Conservation (phyloP, 2,797 vertebrate genomes). For the Chelidonichthys spinosus region DNA sequence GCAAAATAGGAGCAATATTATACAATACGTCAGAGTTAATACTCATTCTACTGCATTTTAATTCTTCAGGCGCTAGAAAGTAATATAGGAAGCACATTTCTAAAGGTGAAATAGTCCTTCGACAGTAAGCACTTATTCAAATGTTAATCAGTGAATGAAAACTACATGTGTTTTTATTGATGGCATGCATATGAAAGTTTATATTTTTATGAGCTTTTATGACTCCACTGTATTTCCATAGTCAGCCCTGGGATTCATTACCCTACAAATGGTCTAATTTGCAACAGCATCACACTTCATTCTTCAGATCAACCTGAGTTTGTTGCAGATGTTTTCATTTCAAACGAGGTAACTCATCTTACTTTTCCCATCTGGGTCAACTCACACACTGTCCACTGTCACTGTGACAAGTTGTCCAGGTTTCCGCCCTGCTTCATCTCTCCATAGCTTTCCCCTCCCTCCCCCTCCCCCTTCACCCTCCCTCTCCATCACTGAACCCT, state of each 20-base stretch:
- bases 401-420: conserved; percentile 17
- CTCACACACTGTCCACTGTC: conserved; percentile 2
- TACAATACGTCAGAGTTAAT: not conserved
- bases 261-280: not conserved
- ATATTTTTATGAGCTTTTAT: too few relatives aligned
- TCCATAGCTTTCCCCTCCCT: not conserved
- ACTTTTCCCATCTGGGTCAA: conserved; percentile 12
- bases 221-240: not conserved
- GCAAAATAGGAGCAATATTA: not conserved
- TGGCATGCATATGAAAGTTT: conserved; percentile 8
- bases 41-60: not conserved
- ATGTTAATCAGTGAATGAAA: conserved; percentile 20
- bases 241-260: not conserved
- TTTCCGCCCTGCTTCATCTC: conserved; percentile 14
- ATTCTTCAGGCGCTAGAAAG: too few relatives aligned
- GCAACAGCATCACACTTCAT: not conserved
- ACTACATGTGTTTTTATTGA: conserved; percentile 1
- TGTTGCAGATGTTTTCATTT: not conserved
- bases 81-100: not conserved
- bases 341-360: not conserved
- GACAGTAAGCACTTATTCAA: not conserved
- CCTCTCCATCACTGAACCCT: conserved; percentile 34
- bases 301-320: not conserved
- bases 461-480: not conserved
- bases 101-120: not conserved